These are phyloP conservation scores for Eupithecia inturbata DNA, from an alignment of 2,888 invertebrate species.

Conservation along the genomic window DNA sequence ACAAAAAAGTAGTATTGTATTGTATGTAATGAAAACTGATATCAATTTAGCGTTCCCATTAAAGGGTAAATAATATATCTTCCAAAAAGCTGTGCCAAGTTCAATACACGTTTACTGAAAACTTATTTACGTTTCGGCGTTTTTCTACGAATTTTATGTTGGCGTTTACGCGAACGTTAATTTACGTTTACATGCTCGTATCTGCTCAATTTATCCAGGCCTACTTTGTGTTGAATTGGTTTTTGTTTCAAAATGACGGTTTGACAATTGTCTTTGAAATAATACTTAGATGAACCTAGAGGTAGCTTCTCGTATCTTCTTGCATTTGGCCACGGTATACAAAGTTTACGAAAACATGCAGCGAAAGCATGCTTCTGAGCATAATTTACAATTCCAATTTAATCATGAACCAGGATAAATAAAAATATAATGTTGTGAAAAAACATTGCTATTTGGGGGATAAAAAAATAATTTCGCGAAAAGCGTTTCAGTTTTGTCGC, in stretches of 20 bases:
- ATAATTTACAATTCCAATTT: neutral
- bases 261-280: neutral
- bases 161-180: neutral
- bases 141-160: neutral
- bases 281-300: neutral
- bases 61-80: neutral
- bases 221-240: neutral
- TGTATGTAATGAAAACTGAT: neutral
- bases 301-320: neutral
- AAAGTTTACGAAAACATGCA: neutral
- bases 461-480: slow-evolving; percentile 31
- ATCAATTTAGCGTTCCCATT: neutral
- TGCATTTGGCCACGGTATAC: neutral
- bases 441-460: slow-evolving; percentile 19
- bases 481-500: slow-evolving; percentile 25
- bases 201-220: neutral
- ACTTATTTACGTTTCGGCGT: neutral
- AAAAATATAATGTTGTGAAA: neutral
- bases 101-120: neutral
- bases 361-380: neutral
- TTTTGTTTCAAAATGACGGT: neutral
- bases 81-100: neutral
- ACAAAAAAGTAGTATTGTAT: neutral
- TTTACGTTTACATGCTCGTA: neutral
- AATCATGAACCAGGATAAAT: neutral